Evolutionary conservation across 1,140 invertebrate genomes (phyloP).

Genomic region (Apis florea): DNA sequence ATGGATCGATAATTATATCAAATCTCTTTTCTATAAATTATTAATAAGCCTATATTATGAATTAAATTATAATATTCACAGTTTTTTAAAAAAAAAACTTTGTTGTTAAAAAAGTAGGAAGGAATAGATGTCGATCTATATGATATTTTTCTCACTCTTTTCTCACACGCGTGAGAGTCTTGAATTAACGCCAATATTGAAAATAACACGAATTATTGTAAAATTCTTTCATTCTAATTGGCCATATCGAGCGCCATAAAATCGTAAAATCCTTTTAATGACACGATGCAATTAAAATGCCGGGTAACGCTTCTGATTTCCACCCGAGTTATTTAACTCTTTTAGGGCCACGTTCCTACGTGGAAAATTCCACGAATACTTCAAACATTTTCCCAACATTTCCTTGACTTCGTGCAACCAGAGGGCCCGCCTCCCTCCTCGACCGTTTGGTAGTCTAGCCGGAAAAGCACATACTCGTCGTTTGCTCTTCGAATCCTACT

Average conservation of each 20-base stretch:
- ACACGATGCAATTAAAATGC: background rate
- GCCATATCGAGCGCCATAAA: background rate
- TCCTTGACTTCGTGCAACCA: background rate
- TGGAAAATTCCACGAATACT: constrained; percentile 5
- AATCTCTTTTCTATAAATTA: too few species aligned
- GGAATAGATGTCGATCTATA: too few species aligned
- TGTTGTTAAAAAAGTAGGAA: too few species aligned
- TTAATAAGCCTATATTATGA: too few species aligned
- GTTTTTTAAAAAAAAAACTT: too few species aligned
- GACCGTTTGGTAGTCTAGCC: background rate
- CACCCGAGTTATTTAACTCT: constrained; percentile 9
- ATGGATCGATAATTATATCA: too few species aligned
- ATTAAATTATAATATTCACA: too few species aligned
- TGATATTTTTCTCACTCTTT: too few species aligned
- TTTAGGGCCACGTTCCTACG: background rate
- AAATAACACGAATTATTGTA: background rate
- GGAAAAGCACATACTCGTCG: background rate
- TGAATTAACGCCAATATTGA: background rate
- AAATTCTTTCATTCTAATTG: background rate
- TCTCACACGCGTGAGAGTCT: too few species aligned
- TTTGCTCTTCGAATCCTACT: constrained; percentile 24
- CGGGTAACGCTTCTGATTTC: constrained; percentile 4
- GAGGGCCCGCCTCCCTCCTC: too few species aligned
- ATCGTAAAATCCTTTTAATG: background rate
- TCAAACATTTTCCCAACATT: constrained; percentile 16